These are phyloP conservation scores for Leptodactylus fuscus DNA, from an alignment of 2,113 vertebrate species.

Conservation along the genomic window DNA sequence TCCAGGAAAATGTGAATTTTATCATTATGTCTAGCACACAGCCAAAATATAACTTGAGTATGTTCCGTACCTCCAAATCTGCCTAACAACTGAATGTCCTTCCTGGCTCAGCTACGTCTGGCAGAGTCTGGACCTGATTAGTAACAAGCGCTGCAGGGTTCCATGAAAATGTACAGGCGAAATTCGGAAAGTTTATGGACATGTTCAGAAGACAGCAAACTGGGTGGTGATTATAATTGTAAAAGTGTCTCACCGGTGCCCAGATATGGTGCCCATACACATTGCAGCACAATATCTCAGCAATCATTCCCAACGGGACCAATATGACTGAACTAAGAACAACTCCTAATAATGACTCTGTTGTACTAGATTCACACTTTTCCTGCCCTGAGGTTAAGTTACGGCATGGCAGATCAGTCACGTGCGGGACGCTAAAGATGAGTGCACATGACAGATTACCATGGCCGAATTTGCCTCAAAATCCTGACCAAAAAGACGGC, in stretches of 20 bases:
- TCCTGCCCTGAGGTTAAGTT: too few species aligned
- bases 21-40: conserved; percentile 45
- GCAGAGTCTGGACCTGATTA: conserved; percentile 19
- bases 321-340: too few species aligned
- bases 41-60: conserved; percentile 50
- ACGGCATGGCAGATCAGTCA: too few species aligned
- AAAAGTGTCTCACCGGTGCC: neutral
- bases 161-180: neutral
- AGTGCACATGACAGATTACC: too few species aligned
- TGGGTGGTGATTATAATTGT: neutral
- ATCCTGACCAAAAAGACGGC: too few species aligned
- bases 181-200: neutral
- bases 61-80: conserved; percentile 40
- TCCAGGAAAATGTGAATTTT: conserved; percentile 51
- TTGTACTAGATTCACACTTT: too few species aligned
- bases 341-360: too few species aligned
- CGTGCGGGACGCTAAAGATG: too few species aligned
- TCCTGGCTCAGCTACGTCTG: conserved; percentile 16
- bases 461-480: too few species aligned
- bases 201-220: neutral
- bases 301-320: too few species aligned
- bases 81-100: conserved; percentile 27
- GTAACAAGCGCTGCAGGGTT: conserved; percentile 1
- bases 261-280: too few species aligned
- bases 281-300: too few species aligned